phyloP scores from a whole-genome alignment of 2,113 vertebrate species.

The Zapornia atra region DNA sequence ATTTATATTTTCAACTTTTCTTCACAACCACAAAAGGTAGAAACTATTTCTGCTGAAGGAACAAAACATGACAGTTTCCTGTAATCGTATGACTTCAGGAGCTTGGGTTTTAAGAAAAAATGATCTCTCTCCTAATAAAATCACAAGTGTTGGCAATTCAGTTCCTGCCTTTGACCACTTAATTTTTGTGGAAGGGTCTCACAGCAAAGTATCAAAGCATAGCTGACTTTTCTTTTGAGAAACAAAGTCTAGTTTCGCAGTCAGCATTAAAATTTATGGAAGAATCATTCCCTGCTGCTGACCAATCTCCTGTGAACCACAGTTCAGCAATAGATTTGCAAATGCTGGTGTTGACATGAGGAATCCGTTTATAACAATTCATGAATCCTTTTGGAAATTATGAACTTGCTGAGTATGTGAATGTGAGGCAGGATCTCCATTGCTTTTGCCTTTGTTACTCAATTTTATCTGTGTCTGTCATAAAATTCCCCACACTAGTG shows the following conservation, averaged over 20 bases:
- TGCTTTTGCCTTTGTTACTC: not conserved
- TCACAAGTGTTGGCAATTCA: constrained; percentile 36
- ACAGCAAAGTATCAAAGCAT: not conserved
- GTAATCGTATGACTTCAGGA: not conserved
- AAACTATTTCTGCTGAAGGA: constrained; percentile 4
- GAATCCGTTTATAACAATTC: not conserved
- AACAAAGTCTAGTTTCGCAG: not conserved
- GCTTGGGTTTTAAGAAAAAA: constrained; percentile 7
- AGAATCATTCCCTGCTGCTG: not conserved
- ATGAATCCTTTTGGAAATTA: not conserved
- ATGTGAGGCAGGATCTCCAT: not conserved
- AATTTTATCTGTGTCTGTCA: not conserved
- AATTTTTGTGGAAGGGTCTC: not conserved
- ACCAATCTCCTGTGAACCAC: accelerated
- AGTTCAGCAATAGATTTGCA: not conserved
- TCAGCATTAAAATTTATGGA: not conserved
- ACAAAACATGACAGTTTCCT: constrained; percentile 35
- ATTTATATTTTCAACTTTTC: constrained; percentile 55
- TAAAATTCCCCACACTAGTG: not conserved
- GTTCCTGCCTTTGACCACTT: constrained; percentile 29
- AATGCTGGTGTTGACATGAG: not conserved
- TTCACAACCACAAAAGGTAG: not conserved
- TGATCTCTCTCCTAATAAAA: constrained; percentile 52
- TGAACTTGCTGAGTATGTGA: not conserved
- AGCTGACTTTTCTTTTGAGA: not conserved